Percentiles rank a stretch among this genome's conserved stretches.
Evolutionary conservation across 1,140 invertebrate species (phyloP).

Genomic region (Drosophila nasuta): DNA sequence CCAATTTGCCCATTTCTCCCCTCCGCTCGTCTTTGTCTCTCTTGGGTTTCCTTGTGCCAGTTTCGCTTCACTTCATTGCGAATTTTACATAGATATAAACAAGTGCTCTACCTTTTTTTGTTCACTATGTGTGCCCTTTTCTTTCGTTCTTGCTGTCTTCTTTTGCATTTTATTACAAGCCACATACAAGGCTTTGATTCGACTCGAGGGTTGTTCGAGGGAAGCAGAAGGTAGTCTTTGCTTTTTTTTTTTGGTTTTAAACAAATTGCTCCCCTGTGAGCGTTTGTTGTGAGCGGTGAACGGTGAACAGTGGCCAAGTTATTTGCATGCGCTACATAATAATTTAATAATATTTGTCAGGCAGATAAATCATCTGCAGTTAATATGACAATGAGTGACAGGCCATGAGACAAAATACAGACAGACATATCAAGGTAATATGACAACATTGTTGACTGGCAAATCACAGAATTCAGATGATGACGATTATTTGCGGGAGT

Average conservation of each 20-base stretch:
- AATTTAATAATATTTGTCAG: constrained; percentile 84
- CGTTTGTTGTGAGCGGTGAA: constrained; percentile 46
- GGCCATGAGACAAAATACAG: constrained; percentile 21
- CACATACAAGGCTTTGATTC: constrained; percentile 46
- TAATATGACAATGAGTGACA: constrained; percentile 81
- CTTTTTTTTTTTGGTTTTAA: constrained; percentile 28
- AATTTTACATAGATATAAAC: constrained; percentile 78
- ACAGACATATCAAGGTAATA: constrained; percentile 61
- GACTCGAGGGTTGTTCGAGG: constrained; percentile 47
- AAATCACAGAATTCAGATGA: constrained; percentile 1
- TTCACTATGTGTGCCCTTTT: constrained; percentile 32
- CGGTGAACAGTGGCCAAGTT: constrained; percentile 49
- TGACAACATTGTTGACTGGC: constrained; percentile 60
- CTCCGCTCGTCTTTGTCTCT: neutral
- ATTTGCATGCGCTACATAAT: constrained; percentile 77
- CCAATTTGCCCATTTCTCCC: constrained; percentile 59
- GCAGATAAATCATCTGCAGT: constrained; percentile 75
- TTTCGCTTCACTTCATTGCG: constrained; percentile 56
- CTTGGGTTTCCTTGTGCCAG: constrained; percentile 35
- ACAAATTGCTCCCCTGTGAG: constrained; percentile 81
- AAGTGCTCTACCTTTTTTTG: constrained; percentile 70
- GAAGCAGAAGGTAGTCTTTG: neutral
- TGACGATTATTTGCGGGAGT: neutral
- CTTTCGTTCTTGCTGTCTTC: constrained; percentile 7
- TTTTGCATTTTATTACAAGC: constrained; percentile 72